A percentile compares a stretch with the other conserved stretches of the same genome.
Conservation (phyloP, 2,797 vertebrate genomes). For the Hirundo rustica region DNA sequence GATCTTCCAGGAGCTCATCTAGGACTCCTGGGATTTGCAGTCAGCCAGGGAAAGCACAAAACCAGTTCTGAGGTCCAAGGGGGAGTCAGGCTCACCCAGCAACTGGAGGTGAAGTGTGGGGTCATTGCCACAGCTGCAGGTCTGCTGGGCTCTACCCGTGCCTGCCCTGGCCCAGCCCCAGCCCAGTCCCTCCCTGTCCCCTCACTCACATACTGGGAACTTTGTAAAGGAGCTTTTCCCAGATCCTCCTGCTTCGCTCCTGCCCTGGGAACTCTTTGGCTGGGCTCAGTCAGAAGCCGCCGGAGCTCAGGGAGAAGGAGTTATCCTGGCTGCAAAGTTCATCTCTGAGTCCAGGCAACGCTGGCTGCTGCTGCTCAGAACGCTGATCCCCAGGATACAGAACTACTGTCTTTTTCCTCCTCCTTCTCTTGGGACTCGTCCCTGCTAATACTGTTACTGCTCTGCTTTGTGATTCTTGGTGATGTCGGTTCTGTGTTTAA, state of each 20-base stretch:
- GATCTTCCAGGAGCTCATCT: neutral
- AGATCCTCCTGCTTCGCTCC: neutral
- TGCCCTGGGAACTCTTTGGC: neutral
- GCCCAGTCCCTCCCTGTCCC: neutral
- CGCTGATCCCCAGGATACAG: neutral
- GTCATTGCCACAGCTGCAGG: neutral
- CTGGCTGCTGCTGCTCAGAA: neutral
- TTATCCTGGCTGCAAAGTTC: neutral
- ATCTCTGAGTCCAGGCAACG: neutral
- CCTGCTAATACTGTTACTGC: neutral
- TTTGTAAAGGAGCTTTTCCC: neutral
- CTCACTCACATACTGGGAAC: neutral
- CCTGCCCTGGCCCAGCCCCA: neutral
- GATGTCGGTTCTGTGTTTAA: neutral
- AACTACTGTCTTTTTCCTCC: neutral
- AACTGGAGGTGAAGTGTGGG: neutral
- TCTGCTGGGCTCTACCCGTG: neutral
- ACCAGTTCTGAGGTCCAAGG: neutral
- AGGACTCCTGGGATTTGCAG: neutral
- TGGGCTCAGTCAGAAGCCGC: rapidly evolving
- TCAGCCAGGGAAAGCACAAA: neutral
- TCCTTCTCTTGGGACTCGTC: neutral
- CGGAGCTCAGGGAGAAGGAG: neutral
- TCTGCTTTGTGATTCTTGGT: neutral
- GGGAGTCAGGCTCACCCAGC: neutral